Conservation (phyloP, 2,113 vertebrate species). For the Phainopepla nitens region DNA sequence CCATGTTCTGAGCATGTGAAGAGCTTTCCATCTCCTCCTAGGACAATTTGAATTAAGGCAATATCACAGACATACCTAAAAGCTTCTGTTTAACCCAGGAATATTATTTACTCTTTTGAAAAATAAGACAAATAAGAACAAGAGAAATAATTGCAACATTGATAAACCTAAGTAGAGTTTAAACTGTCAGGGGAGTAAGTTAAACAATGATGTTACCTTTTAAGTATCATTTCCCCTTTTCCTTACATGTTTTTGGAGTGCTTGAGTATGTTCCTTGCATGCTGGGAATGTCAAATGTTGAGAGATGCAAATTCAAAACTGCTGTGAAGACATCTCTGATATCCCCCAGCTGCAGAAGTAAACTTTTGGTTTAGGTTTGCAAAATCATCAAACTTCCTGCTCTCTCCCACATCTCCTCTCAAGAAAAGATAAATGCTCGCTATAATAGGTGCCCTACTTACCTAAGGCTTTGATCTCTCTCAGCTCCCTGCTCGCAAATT, state of each 20-base stretch:
- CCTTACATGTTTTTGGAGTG: background rate
- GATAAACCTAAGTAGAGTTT: background rate
- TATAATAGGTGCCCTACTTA: constrained; percentile 33
- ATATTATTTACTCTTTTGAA: background rate
- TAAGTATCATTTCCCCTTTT: background rate
- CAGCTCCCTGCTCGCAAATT: background rate
- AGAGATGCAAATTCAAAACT: background rate
- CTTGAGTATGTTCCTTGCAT: background rate
- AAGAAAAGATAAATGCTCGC: background rate
- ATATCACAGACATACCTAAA: background rate
- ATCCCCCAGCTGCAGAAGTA: background rate
- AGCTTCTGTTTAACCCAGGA: background rate
- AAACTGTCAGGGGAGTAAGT: background rate
- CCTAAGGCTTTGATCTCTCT: constrained; percentile 42
- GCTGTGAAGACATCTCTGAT: background rate
- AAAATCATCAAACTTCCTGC: constrained; percentile 1
- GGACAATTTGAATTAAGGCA: background rate
- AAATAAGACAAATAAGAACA: background rate
- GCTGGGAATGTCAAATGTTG: background rate
- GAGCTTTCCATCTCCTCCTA: background rate
- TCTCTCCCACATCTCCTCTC: background rate
- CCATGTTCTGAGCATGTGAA: background rate
- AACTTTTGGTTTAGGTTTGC: constrained; percentile 1
- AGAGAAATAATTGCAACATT: background rate
- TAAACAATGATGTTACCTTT: background rate